Conservation (phyloP, 2,888 invertebrate genomes). For the Agriotes lineatus region DNA sequence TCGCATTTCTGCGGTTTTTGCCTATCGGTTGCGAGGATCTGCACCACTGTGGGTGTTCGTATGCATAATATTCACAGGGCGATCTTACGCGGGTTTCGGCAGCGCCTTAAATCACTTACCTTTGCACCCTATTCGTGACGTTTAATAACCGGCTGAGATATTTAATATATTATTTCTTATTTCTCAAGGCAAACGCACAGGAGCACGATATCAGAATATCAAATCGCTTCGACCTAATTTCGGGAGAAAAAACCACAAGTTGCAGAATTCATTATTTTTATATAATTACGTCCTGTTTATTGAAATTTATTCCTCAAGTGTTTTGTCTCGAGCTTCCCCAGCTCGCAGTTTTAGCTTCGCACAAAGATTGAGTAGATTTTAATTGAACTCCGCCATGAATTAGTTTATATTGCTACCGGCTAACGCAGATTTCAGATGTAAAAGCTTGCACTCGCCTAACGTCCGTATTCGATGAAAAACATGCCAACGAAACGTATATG, state of each 20-base stretch:
- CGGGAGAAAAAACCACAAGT: not conserved
- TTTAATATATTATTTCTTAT: constrained; percentile 11
- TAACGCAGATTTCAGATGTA: too few species aligned
- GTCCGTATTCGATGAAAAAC: too few species aligned
- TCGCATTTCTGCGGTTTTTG: not conserved
- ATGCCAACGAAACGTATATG: too few species aligned
- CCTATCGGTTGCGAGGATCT: not conserved
- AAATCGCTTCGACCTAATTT: constrained; percentile 9
- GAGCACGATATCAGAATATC: constrained; percentile 16
- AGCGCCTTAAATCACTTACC: constrained; percentile 7
- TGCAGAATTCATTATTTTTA: constrained; percentile 6
- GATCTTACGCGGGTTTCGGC: constrained; percentile 1
- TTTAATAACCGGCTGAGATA: constrained; percentile 17
- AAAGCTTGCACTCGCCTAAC: too few species aligned
- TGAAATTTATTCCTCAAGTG: too few species aligned
- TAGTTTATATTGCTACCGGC: too few species aligned
- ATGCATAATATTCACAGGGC: not conserved
- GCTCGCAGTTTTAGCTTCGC: too few species aligned
- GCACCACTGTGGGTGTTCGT: not conserved
- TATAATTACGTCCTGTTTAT: not conserved
- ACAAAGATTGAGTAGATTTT: too few species aligned
- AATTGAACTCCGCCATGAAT: too few species aligned
- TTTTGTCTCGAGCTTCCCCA: too few species aligned
- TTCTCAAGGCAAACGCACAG: constrained; percentile 1
- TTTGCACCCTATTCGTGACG: constrained; percentile 15